These are phyloP conservation scores for Alouatta palliata DNA, from an alignment of 2,113 vertebrate species.

Conservation along the genomic window DNA sequence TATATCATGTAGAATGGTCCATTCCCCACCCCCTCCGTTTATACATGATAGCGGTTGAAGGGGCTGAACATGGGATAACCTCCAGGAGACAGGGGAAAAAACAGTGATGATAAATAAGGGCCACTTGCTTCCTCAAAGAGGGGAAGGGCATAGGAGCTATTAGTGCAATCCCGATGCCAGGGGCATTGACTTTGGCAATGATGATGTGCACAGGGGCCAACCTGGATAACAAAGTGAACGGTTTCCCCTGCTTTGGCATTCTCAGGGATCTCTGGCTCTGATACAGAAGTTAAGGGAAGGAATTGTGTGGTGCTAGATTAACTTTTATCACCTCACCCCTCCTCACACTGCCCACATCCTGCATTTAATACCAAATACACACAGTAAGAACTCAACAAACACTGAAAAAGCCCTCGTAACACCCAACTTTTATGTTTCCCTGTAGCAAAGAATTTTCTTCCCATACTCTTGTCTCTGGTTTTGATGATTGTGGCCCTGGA, in stretches of 20 bases:
- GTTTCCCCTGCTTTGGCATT: background rate
- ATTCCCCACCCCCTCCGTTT: background rate
- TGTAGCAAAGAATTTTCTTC: conserved; percentile 3
- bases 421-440: background rate
- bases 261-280: background rate
- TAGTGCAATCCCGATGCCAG: background rate
- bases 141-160: fast-evolving
- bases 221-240: background rate
- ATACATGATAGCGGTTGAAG: background rate
- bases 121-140: background rate
- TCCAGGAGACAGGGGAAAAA: background rate
- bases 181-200: background rate
- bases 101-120: background rate
- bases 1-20: too few relatives aligned
- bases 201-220: background rate
- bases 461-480: background rate
- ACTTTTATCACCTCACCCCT: background rate
- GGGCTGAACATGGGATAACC: background rate
- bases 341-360: conserved; percentile 60
- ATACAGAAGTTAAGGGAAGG: background rate
- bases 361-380: conserved; percentile 30
- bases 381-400: conserved; percentile 1
- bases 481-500: background rate
- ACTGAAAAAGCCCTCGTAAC: background rate
- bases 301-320: background rate